Base-by-base conservation (phyloP, 2,113 vertebrate species). In the Spermophilus dauricus region DNA sequence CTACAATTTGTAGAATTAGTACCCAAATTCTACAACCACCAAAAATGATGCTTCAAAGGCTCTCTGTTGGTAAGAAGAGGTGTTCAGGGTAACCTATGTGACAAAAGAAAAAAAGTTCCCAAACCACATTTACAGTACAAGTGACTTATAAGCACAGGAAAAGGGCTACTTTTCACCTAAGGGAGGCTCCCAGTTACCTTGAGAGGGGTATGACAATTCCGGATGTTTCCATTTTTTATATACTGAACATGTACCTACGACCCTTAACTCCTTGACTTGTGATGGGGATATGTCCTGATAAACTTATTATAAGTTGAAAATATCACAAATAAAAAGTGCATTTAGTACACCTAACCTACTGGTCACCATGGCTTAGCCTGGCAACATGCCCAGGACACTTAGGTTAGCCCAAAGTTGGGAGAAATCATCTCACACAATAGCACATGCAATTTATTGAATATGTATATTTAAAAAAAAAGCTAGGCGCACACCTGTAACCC, bases 31-130 rank as follows among this genome's bases (percentile, higher is more conserved):
- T 17, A 32, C 32, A 65, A 28, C 30, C 45, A 72, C 53, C 84
- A 34, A 88, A 78, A 85, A 80, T 89, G 37, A 48, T 42, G 34
- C 34, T 58, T 2, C 39, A 45, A 95, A 95, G 28, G 14, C 53
- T 61, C n/a, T 58, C 20, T 30, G 58, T 26, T 51, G 45, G 65
- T 26, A 51, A 80, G 12, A 80, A 88, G 24, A 94, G n/a, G 37
- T 28, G 39, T 58, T 51, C 45, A 7, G 30, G 45, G 26, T 5
- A n/a, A 89, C 9, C 77, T 65, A 26, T 6, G 16, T 37, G n/a
- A 34, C 42, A 92, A 96, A 82, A 69, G 63, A 82, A 87, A 76
- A 22, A 70, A 82, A 87, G 61, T 56, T 65, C 78, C 10, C 24
- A 13, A 84, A 85, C 30, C 51, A 22, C 34, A 56, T 39, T 34